phyloP scores from a whole-genome alignment of 2,888 invertebrate genomes.

The Allygus modestus region DNA sequence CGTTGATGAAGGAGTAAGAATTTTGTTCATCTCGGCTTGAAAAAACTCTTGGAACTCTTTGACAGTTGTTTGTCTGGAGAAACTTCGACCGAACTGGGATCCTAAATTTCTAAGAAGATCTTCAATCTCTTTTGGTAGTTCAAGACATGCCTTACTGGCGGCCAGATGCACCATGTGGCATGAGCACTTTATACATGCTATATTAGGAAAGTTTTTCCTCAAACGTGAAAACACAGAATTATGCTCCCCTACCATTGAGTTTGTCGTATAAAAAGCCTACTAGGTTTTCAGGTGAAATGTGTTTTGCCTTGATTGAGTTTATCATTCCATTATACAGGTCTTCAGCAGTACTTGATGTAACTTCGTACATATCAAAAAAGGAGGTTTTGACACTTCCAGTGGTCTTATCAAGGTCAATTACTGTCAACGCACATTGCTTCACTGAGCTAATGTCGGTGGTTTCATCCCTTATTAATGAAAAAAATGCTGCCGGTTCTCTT shows the following conservation, averaged over 20 bases:
- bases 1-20: conserved; percentile 31
- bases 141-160: conserved; percentile 49
- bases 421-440: conserved; percentile 38
- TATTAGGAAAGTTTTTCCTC: conserved; percentile 16
- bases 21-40: conserved; percentile 49
- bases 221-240: conserved; percentile 38
- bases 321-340: conserved; percentile 4
- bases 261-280: conserved; percentile 51
- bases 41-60: conserved; percentile 52
- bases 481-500: too few species aligned
- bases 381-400: background rate
- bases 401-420: background rate
- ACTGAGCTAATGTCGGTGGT: conserved; percentile 12
- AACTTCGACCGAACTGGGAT: conserved; percentile 49
- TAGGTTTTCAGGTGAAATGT: conserved; percentile 35
- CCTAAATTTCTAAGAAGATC: conserved; percentile 46
- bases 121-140: conserved; percentile 47
- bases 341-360: conserved; percentile 11
- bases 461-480: conserved; percentile 45
- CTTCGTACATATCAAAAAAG: conserved; percentile 46
- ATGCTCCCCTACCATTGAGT: conserved; percentile 43
- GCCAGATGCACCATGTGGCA: conserved; percentile 53
- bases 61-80: conserved; percentile 12
- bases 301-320: background rate
- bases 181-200: conserved; percentile 42